phyloP scores from a whole-genome alignment of 2,888 invertebrate species.

The Agrochola macilenta region DNA sequence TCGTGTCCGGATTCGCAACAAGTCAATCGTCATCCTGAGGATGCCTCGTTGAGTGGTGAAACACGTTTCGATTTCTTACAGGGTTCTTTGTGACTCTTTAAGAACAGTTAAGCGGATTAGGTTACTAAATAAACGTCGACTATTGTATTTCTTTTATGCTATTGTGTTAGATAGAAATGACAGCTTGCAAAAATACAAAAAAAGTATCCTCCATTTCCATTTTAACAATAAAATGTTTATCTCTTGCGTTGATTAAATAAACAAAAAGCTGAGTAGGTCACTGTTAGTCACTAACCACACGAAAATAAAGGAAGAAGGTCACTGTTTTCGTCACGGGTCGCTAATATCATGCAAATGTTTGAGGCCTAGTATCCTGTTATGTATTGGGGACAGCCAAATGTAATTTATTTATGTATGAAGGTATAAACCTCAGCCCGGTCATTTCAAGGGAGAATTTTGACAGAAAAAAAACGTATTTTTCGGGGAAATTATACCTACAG shows the following conservation, averaged over 20 bases:
- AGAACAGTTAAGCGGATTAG: too few relatives aligned
- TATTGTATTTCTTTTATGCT: too few relatives aligned
- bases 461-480: not conserved
- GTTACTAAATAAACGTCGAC: too few relatives aligned
- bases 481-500: not conserved
- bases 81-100: too few relatives aligned
- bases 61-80: too few relatives aligned
- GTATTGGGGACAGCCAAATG: not conserved
- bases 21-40: too few relatives aligned
- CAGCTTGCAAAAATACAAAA: too few relatives aligned
- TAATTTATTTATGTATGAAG: not conserved
- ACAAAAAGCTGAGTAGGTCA: not conserved
- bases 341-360: conserved; percentile 36
- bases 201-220: not conserved
- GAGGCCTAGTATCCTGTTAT: conserved; percentile 3
- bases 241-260: not conserved
- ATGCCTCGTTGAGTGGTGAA: too few relatives aligned
- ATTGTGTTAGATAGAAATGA: too few relatives aligned
- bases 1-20: too few relatives aligned
- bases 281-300: too few relatives aligned
- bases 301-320: not conserved
- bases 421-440: conserved; percentile 4
- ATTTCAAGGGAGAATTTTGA: not conserved
- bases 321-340: not conserved
- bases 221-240: not conserved